phyloP scores from a whole-genome alignment of 1,140 invertebrate genomes.

The Sweltsa coloradensis region DNA sequence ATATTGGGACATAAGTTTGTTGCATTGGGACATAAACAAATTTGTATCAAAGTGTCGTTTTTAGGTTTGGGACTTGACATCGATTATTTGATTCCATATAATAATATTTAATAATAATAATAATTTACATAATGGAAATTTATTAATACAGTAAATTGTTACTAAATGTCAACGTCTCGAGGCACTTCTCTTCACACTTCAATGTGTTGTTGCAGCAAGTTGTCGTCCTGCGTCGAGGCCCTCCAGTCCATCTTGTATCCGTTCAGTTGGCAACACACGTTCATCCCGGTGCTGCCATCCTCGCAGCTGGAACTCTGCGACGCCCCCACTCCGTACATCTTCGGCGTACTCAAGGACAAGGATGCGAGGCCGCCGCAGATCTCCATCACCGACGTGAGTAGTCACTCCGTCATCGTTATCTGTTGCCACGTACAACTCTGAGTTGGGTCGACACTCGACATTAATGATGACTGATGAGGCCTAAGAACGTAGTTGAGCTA shows the following conservation, averaged over 20 bases:
- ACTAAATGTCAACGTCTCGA: background rate
- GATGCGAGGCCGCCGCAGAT: conserved; percentile 20
- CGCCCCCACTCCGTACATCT: conserved; percentile 60
- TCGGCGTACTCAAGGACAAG: conserved; percentile 46
- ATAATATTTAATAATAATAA: too few species aligned
- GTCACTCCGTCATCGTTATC: too few species aligned
- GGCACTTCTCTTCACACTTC: background rate
- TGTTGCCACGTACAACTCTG: too few species aligned
- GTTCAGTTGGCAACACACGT: conserved; percentile 68
- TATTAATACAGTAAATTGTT: background rate
- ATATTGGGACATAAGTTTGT: too few species aligned
- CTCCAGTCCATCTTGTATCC: conserved; percentile 63
- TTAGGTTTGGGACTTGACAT: too few species aligned
- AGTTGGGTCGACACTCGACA: conserved; percentile 1
- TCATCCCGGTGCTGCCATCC: conserved; percentile 59
- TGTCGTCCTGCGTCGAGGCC: conserved; percentile 61
- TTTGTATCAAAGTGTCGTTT: too few species aligned
- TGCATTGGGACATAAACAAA: too few species aligned
- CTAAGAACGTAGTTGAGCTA: too few species aligned
- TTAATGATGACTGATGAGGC: background rate
- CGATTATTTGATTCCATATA: too few species aligned
- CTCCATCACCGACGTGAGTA: conserved; percentile 32
- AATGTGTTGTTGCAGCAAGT: conserved; percentile 37
- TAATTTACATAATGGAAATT: too few species aligned
- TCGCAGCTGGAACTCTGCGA: conserved; percentile 55